Base-by-base conservation (phyloP, 2,797 vertebrate species). In the Sciurus carolinensis region DNA sequence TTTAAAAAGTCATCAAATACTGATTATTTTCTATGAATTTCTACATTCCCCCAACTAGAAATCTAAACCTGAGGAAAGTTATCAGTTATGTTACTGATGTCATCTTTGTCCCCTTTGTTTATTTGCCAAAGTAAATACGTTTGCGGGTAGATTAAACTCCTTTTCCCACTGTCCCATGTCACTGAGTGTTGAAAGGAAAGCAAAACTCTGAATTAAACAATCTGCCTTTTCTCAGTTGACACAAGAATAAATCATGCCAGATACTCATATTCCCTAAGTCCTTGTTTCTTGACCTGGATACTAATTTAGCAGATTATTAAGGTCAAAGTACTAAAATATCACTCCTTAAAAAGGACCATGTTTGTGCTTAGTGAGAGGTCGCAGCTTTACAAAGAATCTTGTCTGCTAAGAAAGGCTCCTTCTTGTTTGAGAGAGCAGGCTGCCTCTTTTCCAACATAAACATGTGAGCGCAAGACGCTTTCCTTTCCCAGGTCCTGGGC, bases 221-320 rank as follows among this genome's bases (percentile, higher is more conserved):
- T 77, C 85, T 81, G 59, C 15, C 39, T 85, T 64, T 39, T 97
- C 94, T 90, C 92, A 94, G 95, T 94, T 84, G 97, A 95, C 91
- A 84, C 72, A 84, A 95, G 86, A 89, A 98, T 98, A 98, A 98
- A 98, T 98, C 98, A 98, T 1, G 8, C 95, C 95, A 95, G 88
- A 87, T 88, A 82, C 89, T 93, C 62, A 22, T 80, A 97, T 95
- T 88, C 97, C 96, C 95, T 87, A 10, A 66, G 52, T 95, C 89
- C 97, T 97, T 90, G 96, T 96, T 97, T 97, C 95, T 93, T 97
- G 97, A 96, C 97, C 98, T 98, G 97, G 94, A 94, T 97, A 81
- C 97, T 98, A 98, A 98, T 97, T 98, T 98, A 98, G 98, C 87
- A 98, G 97, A 98, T 98, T 97, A 98, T 98, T 98, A 98, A 98